Conservation (phyloP, 2,888 invertebrate species). For the Agriopis leucophaearia region DNA sequence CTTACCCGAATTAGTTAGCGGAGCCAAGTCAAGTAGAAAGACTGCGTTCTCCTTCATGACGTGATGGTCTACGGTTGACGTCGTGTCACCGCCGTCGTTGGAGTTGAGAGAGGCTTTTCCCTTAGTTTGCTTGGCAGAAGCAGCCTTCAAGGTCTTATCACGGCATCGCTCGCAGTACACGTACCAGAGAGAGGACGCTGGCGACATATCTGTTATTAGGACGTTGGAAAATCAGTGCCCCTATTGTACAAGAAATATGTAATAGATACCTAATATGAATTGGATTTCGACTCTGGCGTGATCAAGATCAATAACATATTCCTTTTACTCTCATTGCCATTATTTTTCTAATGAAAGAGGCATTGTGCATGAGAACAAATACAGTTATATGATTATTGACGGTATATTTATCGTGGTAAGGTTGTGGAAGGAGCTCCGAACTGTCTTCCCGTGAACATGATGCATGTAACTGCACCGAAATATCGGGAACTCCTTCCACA, state of each 20-base stretch:
- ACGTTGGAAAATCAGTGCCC: neutral
- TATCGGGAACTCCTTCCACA: no score
- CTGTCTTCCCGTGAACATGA: no score
- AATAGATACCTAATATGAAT: neutral
- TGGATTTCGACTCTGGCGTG: neutral
- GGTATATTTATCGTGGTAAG: no score
- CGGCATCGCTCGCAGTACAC: constrained; percentile 96
- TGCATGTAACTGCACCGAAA: no score
- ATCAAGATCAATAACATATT: no score
- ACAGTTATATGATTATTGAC: no score
- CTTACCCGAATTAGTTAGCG: constrained; percentile 86
- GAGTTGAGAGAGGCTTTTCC: constrained; percentile 60
- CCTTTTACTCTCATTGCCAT: no score
- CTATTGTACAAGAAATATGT: neutral
- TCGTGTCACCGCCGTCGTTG: constrained; percentile 51
- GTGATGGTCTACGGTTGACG: constrained; percentile 80
- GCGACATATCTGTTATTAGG: constrained; percentile 31
- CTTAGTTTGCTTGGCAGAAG: constrained; percentile 71
- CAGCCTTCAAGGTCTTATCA: constrained; percentile 87
- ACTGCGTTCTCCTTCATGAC: constrained; percentile 97
- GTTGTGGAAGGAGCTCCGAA: no score
- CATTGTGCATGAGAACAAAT: neutral
- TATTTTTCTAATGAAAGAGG: neutral
- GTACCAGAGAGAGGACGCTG: constrained; percentile 93
- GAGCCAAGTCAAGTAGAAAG: constrained; percentile 95